These are phyloP conservation scores for Struthidea cinerea DNA, from an alignment of 2,113 vertebrate genomes.

Conservation along the genomic window DNA sequence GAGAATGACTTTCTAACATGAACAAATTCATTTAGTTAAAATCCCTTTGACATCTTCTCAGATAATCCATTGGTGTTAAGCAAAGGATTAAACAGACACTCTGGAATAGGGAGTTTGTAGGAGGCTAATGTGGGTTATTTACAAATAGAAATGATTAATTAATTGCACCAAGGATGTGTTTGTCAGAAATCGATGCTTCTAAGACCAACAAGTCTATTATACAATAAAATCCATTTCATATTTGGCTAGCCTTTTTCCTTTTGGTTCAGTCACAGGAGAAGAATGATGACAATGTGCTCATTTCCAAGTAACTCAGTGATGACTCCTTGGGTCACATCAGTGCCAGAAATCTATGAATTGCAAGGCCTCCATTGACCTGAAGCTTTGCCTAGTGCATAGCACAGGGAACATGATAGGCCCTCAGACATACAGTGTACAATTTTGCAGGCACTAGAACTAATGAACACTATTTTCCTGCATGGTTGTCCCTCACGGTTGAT, in stretches of 20 bases:
- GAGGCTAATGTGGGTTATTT: not conserved
- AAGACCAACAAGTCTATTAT: not conserved
- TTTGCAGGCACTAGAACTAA: not conserved
- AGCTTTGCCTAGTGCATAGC: not conserved
- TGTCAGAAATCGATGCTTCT: not conserved
- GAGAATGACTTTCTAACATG: not conserved
- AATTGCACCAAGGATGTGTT: not conserved
- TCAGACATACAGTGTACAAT: not conserved
- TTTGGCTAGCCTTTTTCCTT: not conserved
- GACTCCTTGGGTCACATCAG: not conserved
- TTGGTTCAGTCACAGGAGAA: not conserved
- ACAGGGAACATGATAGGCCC: not conserved
- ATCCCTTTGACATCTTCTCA: not conserved
- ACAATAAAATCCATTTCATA: not conserved
- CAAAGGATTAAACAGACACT: not conserved
- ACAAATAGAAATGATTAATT: not conserved
- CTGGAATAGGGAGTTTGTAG: not conserved
- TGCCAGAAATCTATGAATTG: not conserved
- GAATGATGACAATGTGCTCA: not conserved
- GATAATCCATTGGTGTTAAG: not conserved
- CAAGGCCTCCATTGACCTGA: not conserved
- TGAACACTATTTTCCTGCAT: not conserved
- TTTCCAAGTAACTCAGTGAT: not conserved
- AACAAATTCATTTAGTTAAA: not conserved
- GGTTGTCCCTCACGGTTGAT: not conserved